Evolutionary conservation across 1,140 invertebrate species (phyloP), one percentile per base, ranked within the genome.

Genomic region (Caenorhabditis remanei): DNA sequence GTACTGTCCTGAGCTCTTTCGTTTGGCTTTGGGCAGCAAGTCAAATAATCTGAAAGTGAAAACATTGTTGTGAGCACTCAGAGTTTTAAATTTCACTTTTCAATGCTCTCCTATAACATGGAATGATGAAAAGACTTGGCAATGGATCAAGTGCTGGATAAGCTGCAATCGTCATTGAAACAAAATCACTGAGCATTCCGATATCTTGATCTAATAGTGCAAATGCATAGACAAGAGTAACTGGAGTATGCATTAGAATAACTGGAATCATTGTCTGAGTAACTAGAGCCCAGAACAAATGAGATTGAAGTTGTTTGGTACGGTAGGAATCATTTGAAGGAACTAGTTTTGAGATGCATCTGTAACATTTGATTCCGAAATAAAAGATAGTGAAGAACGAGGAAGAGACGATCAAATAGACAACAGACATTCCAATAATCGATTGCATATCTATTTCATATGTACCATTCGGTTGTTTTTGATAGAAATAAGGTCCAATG

Each of bases 21-120:
- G 85, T 75, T 84, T 95, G 94, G 16, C 94, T 94, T 75, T 94
- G 93, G 41, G 46, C 58, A 40, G 24, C 61, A 63, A 19, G 13
- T 8, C 6, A 63, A 32, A 63, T 63, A 63, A 24, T 63, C 61
- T 63, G 61, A 32, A 63, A 32, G 14, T 11, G 24, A 63, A 14
- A 11, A n/a, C 4, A n/a, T n/a, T 58, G 16, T 58, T n/a, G 4
- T 19, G 56, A 58, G n/a, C 2, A 13, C 4, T 58, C 19, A 58
- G 19, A 58, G 6, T 19, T 7, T 58, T 2, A 6, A 32, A 14
- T 21, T 21, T 24, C 24, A 63, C 61, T 63, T 63, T 63, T 63
- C 61, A 63, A 63, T 14, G 61, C 61, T 63, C 24, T 43, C 8
- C 65, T 9, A 19, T 71, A 71, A 19, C 41, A 46, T 11, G 65